phyloP scores from a whole-genome alignment of 1,140 invertebrate species.

The Holcopasites calliopsidis region DNA sequence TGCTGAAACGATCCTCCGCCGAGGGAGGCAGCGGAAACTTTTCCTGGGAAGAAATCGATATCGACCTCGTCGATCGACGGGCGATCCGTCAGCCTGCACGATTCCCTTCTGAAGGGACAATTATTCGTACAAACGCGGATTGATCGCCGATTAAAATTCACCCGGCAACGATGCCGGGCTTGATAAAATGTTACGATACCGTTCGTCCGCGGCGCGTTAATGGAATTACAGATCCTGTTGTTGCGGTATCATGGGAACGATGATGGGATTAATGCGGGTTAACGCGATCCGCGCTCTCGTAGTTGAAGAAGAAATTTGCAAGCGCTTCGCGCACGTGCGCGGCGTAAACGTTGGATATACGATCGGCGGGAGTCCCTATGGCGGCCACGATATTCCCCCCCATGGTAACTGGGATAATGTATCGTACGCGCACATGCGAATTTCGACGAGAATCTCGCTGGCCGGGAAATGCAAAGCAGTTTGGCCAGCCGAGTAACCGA shows the following conservation, averaged over 20 bases:
- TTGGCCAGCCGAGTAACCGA: slow-evolving; percentile 37
- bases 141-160: too few species aligned
- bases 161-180: too few species aligned
- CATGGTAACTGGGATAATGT: slow-evolving; percentile 66
- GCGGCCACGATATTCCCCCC: slow-evolving; percentile 63
- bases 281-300: slow-evolving; percentile 55
- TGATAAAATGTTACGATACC: too few species aligned
- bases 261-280: slow-evolving; percentile 64
- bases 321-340: slow-evolving; percentile 50
- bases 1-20: too few species aligned
- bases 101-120: too few species aligned
- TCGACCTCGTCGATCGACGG: too few species aligned
- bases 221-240: slow-evolving; percentile 53
- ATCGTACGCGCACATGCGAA: slow-evolving; percentile 63
- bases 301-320: slow-evolving; percentile 63
- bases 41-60: too few species aligned
- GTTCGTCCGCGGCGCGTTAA: slow-evolving; percentile 26
- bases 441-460: slow-evolving; percentile 61
- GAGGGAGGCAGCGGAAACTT: too few species aligned
- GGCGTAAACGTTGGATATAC: slow-evolving; percentile 48
- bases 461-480: slow-evolving; percentile 65
- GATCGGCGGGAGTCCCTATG: slow-evolving; percentile 50
- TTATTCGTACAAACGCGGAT: too few species aligned
- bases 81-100: too few species aligned
- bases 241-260: slow-evolving; percentile 59